Evolutionary conservation across 2,888 invertebrate genomes (phyloP).

Genomic region (Volucella inanis): DNA sequence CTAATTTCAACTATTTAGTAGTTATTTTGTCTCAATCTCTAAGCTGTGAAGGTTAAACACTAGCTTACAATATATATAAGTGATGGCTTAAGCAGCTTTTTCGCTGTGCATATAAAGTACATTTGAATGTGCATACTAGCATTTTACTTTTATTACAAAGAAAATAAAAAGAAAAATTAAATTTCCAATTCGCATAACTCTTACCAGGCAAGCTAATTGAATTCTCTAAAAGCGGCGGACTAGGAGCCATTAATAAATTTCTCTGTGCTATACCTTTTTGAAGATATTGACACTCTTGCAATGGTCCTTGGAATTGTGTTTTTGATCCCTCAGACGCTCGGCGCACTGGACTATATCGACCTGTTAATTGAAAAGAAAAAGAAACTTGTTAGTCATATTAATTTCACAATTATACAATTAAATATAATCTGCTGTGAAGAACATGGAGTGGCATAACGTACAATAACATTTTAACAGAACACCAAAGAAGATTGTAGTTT

Average conservation of each 20-base stretch:
- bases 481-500: background rate
- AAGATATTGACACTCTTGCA: slow-evolving; percentile 91
- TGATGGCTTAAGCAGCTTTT: background rate
- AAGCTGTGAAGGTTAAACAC: too few relatives aligned
- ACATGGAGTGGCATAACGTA: slow-evolving; percentile 10
- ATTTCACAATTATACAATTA: background rate
- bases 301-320: slow-evolving; percentile 86
- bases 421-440: background rate
- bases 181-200: slow-evolving; percentile 65
- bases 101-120: slow-evolving; percentile 13
- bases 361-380: slow-evolving; percentile 76
- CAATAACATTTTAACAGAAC: background rate
- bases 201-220: slow-evolving; percentile 83
- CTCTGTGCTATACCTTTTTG: slow-evolving; percentile 85
- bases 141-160: slow-evolving; percentile 18
- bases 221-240: slow-evolving; percentile 83
- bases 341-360: slow-evolving; percentile 94
- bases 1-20: too few relatives aligned
- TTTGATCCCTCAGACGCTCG: slow-evolving; percentile 90
- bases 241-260: slow-evolving; percentile 83
- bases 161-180: background rate
- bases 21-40: too few relatives aligned
- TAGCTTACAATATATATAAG: background rate
- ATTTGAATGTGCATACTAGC: background rate
- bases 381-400: background rate